Base-by-base conservation (phyloP, 1,140 invertebrate species). In the Philotrypesis tridentata region DNA sequence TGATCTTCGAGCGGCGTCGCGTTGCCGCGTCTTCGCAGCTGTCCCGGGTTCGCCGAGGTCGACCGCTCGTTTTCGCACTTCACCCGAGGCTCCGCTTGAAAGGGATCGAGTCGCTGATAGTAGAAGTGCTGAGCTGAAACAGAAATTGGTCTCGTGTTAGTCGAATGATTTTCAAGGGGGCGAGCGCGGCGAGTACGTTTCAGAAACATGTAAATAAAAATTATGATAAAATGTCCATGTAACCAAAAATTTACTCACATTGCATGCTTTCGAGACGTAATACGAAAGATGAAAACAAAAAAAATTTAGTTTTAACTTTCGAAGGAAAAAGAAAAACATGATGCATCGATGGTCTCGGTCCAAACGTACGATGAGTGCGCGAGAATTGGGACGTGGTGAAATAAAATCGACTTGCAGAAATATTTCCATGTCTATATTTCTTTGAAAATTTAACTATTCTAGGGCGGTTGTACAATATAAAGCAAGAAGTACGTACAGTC, bases 1-100 rank as follows among this genome's bases (percentile, higher is more conserved):
- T 86, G 86, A 27, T 83, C 74, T 17, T 85, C n/a, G 14, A 23
- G 27, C 9, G 61, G 60, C 12, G 74, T 73, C 4, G 71, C 31
- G 29, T 80, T 73, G 1, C 37, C 67, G 2, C 27, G 77, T 55
- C 65, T 25, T 12, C 68, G 43, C 4, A n/a, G n/a, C n/a, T 71
- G 65, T 23, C 63, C n/a, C 0, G 63, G 21, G 7, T 21, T n/a
- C 6, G 61, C 3, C 25, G 9, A 40, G 17, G 40, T 14, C 12
- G 17, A 43, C 12, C 8, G 33, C 31, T 65, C 55, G 31, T 23
- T 9, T 67, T 67, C 14, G 40, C 2, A 21, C 1, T 37, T 3
- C 29, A 25, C 14, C 25, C 2, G 0, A 7, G 6, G 1, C 60
- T 27, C 0, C 60, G 4, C 1, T 9, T 5, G 0, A 0, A 43